phyloP scores from a whole-genome alignment of 2,797 vertebrate species.

The Chaenodraco wilsoni region DNA sequence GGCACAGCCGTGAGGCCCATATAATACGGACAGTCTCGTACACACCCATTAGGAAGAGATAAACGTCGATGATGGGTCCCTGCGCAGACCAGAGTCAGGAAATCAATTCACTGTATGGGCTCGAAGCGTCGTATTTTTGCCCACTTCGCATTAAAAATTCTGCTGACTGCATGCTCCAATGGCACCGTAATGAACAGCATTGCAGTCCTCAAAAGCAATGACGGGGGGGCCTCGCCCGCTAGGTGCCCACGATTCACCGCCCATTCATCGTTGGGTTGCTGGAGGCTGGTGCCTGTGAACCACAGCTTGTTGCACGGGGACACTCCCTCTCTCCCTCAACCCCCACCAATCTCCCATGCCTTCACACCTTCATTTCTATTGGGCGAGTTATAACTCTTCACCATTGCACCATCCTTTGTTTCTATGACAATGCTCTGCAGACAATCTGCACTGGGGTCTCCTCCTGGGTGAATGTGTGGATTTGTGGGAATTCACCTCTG shows the following conservation, averaged over 20 bases:
- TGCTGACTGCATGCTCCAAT: slow-evolving; percentile 71
- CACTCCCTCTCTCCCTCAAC: neutral
- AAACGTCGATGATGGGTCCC: slow-evolving; percentile 71
- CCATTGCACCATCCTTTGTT: slow-evolving; percentile 74
- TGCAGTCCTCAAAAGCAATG: slow-evolving; percentile 54
- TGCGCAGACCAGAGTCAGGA: slow-evolving; percentile 57
- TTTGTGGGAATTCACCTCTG: slow-evolving; percentile 46
- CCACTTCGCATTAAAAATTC: slow-evolving; percentile 76
- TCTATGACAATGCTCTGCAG: slow-evolving; percentile 82
- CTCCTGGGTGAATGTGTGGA: slow-evolving; percentile 47
- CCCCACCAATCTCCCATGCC: slow-evolving; percentile 24
- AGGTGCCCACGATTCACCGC: slow-evolving; percentile 46
- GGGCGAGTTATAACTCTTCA: slow-evolving; percentile 62
- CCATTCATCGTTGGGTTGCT: slow-evolving; percentile 18
- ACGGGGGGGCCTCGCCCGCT: slow-evolving; percentile 36
- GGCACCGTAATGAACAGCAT: slow-evolving; percentile 64
- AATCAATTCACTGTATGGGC: slow-evolving; percentile 74
- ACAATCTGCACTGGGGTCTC: slow-evolving; percentile 63
- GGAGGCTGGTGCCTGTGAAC: slow-evolving; percentile 40
- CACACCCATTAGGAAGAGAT: slow-evolving; percentile 67
- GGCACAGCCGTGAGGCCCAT: slow-evolving; percentile 25
- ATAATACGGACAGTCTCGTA: slow-evolving; percentile 50
- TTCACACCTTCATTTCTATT: slow-evolving; percentile 48
- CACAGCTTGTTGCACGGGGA: slow-evolving; percentile 57
- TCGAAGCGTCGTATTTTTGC: slow-evolving; percentile 71